A percentile compares a stretch with the other conserved stretches of the same genome.
Conservation (phyloP, 2,113 vertebrate species). For the Rousettus leschenaultii region DNA sequence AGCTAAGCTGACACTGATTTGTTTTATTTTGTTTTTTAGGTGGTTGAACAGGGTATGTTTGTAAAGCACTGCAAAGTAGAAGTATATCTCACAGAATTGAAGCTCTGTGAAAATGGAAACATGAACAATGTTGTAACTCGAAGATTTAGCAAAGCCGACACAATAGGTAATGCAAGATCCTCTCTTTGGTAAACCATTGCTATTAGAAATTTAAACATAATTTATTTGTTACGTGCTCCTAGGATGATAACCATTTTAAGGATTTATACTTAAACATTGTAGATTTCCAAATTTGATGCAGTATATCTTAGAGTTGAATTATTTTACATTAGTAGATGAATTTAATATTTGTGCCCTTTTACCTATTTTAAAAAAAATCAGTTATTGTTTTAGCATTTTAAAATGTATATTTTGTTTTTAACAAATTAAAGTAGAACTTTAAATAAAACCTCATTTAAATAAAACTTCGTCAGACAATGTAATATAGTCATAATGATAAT, state of each 20-base stretch:
- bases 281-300: neutral
- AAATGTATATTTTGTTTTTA: constrained; percentile 13
- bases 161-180: constrained; percentile 89
- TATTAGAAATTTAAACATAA: neutral
- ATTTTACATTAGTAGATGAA: constrained; percentile 6
- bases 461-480: neutral
- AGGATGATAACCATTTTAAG: neutral
- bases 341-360: constrained; percentile 28
- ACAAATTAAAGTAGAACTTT: constrained; percentile 8
- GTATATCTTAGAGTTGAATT: neutral
- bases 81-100: constrained; percentile 98
- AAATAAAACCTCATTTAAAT: neutral
- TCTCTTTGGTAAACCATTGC: neutral
- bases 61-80: constrained; percentile 99
- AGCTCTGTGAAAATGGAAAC: constrained; percentile 97
- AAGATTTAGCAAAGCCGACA: constrained; percentile 99
- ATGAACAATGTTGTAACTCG: constrained; percentile 96
- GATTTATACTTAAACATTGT: neutral
- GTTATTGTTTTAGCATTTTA: neutral
- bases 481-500: neutral
- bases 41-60: constrained; percentile 99
- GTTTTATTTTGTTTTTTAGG: constrained; percentile 79
- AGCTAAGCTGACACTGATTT: constrained; percentile 50
- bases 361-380: neutral
- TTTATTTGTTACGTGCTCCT: neutral